phyloP scores from a whole-genome alignment of 2,888 invertebrate genomes.

The Timema cristinae region DNA sequence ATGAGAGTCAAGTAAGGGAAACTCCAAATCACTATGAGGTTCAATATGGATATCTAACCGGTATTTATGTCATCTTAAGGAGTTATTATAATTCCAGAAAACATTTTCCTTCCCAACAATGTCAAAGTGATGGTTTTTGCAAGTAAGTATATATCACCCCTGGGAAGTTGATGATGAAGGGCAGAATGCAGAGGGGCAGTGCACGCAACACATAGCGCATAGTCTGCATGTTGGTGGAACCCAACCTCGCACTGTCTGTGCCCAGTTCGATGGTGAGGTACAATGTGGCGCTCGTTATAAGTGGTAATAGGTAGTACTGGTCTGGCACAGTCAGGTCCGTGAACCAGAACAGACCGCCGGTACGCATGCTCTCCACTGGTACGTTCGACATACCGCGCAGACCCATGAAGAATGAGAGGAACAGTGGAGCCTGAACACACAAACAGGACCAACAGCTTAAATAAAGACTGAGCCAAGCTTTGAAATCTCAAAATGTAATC shows the following conservation, averaged over 20 bases:
- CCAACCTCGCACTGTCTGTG: conserved; percentile 66
- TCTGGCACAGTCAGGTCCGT: conserved; percentile 86
- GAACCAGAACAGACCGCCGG: conserved; percentile 92
- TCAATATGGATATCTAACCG: too few relatives aligned
- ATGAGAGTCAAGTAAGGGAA: too few relatives aligned
- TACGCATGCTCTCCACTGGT: conserved; percentile 84
- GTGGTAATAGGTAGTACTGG: conserved; percentile 81
- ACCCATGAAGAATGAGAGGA: conserved; percentile 88
- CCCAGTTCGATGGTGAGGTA: conserved; percentile 79
- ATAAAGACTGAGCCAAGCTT: conserved; percentile 19
- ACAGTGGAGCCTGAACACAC: conserved; percentile 66
- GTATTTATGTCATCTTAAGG: too few relatives aligned
- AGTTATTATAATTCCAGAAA: too few relatives aligned
- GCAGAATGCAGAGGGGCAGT: conserved; percentile 74
- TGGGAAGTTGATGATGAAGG: conserved; percentile 84
- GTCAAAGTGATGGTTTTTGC: too few relatives aligned
- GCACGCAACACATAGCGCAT: conserved; percentile 73
- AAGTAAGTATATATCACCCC: conserved; percentile 50
- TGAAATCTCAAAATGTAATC: conserved; percentile 17
- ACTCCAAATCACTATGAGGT: too few relatives aligned
- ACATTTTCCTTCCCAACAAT: too few relatives aligned
- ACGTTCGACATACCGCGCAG: conserved; percentile 82
- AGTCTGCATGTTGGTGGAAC: conserved; percentile 61
- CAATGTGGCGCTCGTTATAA: conserved; percentile 79
- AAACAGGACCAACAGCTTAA: too few relatives aligned